These are phyloP conservation scores for Stylophora pistillata DNA, from an alignment of 64 coral and sea anemone species.

Conservation along the genomic window DNA sequence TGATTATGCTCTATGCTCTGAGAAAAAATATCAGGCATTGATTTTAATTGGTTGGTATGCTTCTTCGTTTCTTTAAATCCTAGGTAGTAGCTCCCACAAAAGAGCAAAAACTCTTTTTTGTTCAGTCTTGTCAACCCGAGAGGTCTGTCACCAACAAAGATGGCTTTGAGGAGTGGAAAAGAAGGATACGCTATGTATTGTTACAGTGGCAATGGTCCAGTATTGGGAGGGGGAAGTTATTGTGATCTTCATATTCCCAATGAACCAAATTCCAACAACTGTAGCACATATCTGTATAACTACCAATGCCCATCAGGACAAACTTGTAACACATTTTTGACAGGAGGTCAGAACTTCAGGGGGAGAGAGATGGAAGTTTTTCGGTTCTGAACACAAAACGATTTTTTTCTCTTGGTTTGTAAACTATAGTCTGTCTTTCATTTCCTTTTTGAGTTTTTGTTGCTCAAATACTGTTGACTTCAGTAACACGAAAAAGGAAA, in stretches of 20 bases:
- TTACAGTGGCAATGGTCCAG: neutral
- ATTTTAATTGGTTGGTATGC: neutral
- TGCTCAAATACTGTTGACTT: no score
- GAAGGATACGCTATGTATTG: conserved; percentile 8
- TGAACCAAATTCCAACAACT: neutral
- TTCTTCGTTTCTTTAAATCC: no score
- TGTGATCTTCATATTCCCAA: neutral
- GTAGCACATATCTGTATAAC: neutral
- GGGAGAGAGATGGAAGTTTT: no score
- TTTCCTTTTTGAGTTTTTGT: no score
- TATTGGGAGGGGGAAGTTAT: neutral
- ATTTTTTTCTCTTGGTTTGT: no score
- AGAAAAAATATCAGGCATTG: no score
- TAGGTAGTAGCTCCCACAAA: neutral
- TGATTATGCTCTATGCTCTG: no score
- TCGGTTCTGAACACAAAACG: neutral
- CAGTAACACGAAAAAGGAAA: no score
- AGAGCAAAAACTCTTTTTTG: neutral
- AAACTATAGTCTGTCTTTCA: no score
- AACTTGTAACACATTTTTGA: neutral
- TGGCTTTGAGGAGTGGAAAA: neutral
- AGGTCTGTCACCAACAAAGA: neutral
- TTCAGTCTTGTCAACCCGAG: conserved; percentile 7
- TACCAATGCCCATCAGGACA: neutral
- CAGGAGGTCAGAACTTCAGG: neutral